A percentile compares a stretch with the other conserved stretches of the same genome.
These are phyloP conservation scores for Coilia nasus DNA, from an alignment of 2,797 vertebrate species.

Conservation along the genomic window DNA sequence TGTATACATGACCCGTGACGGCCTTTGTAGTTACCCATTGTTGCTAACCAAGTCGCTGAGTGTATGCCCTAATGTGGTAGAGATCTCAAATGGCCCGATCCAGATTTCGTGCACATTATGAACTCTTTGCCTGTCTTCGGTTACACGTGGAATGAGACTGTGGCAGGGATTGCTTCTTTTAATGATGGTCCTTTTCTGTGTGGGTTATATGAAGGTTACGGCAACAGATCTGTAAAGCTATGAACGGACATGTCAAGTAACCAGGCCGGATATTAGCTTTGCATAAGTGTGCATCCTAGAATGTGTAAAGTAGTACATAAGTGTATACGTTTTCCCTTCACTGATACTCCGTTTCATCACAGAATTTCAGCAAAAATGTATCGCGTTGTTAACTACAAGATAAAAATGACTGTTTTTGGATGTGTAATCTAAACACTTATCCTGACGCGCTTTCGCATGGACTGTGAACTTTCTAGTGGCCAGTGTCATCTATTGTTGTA, in stretches of 20 bases:
- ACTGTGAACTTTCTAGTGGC: background rate
- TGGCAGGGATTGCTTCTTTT: background rate
- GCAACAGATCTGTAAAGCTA: slow-evolving; percentile 61
- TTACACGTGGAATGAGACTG: background rate
- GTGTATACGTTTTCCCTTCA: background rate
- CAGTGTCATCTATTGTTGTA: no score
- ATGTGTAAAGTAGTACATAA: background rate
- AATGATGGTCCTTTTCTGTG: background rate
- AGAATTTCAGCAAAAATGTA: background rate
- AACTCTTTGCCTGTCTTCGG: background rate
- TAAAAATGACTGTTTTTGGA: background rate
- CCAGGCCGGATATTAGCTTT: slow-evolving; percentile 72
- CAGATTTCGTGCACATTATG: background rate
- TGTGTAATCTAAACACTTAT: background rate
- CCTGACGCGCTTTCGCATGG: background rate
- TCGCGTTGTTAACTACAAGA: background rate
- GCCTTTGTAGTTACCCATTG: background rate
- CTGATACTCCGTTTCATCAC: background rate
- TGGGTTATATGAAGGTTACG: slow-evolving; percentile 41
- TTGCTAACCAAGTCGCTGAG: background rate
- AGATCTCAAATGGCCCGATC: background rate
- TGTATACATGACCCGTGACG: background rate
- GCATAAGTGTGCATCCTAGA: background rate
- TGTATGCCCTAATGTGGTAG: background rate
- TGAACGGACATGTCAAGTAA: slow-evolving; percentile 60